Evolutionary conservation across 2,113 vertebrate species (phyloP), one percentile per base, ranked within the genome.

Genomic region (Sterna hirundo): DNA sequence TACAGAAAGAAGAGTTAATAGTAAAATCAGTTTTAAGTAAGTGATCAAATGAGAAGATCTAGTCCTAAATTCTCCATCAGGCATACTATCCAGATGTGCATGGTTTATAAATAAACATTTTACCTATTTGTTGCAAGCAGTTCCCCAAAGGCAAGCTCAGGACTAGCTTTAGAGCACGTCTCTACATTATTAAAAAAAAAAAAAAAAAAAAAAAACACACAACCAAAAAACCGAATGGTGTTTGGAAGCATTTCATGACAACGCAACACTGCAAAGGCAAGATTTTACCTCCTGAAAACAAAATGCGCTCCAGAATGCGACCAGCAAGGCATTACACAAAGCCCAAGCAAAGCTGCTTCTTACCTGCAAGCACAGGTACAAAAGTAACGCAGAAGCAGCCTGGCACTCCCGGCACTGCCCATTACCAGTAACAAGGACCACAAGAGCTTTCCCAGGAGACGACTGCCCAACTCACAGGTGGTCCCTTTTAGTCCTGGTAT

Each of bases 11-110:
- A 91, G 82, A 96, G 55, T 93, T 98, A 96, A 96, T 87, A 83
- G 66, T 27, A 85, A 96, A 90, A 96, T 86, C 84, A 71, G 91
- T 96, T 98, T 98, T 86, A 97, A 96, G 90, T 62, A 96, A 96
- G 91, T 34, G 76, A 95, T 83, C 64, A 90, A 85, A 86, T 60
- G 72, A 82, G 60, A 76, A 15, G 6, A 52, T 36, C 74, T 26
- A 92, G 49, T 42, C 76, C 34, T 4, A 62, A 84, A 68, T 46
- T 65, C 68, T 76, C 34, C 21, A 51, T 51, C 64, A 89, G 69
- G 15, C 44, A 54, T 4, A 40, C 15, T 9, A 58, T 13, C 66
- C 60, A 61, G 25, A 46, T 4, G 5, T 6, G 14, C 36, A 57
- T 0, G 2, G 36, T 40, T 88, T 55, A 2, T 13, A 83, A 69